phyloP scores from a whole-genome alignment of 2,113 vertebrate species.

The Brachionichthys hirsutus region DNA sequence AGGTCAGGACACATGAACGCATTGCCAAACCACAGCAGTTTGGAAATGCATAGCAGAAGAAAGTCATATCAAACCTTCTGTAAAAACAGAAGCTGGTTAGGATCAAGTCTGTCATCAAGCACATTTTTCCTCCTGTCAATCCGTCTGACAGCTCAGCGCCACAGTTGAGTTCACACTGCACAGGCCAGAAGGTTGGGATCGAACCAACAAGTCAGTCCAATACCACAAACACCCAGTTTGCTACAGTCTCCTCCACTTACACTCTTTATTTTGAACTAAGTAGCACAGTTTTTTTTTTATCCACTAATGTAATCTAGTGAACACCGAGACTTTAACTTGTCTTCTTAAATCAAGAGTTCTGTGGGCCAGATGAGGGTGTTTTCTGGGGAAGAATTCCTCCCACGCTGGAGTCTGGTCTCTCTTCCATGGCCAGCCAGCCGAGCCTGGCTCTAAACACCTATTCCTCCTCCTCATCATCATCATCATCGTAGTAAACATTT shows the following conservation, averaged over 20 bases:
- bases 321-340: slow-evolving; percentile 20
- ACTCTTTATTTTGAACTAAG: not conserved
- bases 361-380: slow-evolving; percentile 26
- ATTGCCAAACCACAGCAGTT: slow-evolving; percentile 11
- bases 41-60: slow-evolving; percentile 14
- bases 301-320: slow-evolving; percentile 40
- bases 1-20: slow-evolving; percentile 1
- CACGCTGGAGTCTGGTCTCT: slow-evolving; percentile 28
- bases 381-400: slow-evolving; percentile 47
- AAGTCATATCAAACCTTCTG: slow-evolving; percentile 15
- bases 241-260: slow-evolving; percentile 1
- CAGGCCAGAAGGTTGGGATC: slow-evolving; percentile 8
- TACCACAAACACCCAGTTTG: slow-evolving; percentile 10
- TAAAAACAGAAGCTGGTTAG: slow-evolving; percentile 20
- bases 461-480: slow-evolving; percentile 19
- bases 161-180: slow-evolving; percentile 3
- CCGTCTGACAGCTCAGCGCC: slow-evolving; percentile 24
- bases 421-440: slow-evolving; percentile 25
- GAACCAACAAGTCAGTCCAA: not conserved
- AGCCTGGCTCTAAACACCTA: slow-evolving; percentile 13
- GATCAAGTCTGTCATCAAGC: slow-evolving; percentile 15
- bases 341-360: slow-evolving; percentile 51
- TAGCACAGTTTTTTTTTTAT: slow-evolving; percentile 2
- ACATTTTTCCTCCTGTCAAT: slow-evolving; percentile 30
- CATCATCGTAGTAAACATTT: slow-evolving; percentile 36